Conservation (phyloP, 2,113 vertebrate genomes). For the Xenopus borealis region DNA sequence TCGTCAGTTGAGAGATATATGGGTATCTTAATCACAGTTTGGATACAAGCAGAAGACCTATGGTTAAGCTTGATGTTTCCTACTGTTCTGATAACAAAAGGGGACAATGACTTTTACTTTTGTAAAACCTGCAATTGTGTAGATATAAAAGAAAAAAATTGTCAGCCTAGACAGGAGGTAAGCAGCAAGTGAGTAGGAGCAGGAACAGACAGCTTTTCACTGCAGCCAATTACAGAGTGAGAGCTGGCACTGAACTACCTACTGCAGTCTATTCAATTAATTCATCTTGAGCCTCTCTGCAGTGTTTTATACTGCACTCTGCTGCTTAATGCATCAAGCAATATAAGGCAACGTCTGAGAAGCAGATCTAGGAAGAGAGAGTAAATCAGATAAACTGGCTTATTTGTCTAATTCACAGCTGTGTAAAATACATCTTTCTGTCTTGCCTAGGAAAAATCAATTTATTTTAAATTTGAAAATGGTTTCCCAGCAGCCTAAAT, state of each 20-base stretch:
- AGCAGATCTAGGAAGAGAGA: not conserved
- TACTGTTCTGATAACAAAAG: not conserved
- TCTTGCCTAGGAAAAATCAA: too few relatives aligned
- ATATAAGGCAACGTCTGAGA: slow-evolving; percentile 12
- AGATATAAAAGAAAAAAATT: not conserved
- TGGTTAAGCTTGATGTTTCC: not conserved
- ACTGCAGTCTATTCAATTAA: slow-evolving; percentile 34
- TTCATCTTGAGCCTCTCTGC: slow-evolving; percentile 21
- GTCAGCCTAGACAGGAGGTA: not conserved
- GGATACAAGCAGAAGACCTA: too few relatives aligned
- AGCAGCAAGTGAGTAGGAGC: not conserved
- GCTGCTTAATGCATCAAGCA: not conserved
- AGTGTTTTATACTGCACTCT: slow-evolving; percentile 18
- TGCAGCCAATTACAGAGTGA: slow-evolving; percentile 16
- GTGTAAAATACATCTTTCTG: not conserved
- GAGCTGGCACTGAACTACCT: not conserved
- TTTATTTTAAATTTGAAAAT: too few relatives aligned
- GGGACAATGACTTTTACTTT: not conserved
- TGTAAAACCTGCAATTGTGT: not conserved
- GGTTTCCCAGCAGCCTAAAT: too few relatives aligned
- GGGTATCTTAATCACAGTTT: too few relatives aligned
- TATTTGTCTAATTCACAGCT: not conserved
- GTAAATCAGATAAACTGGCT: slow-evolving; percentile 6
- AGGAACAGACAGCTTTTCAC: not conserved
- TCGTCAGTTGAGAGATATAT: too few relatives aligned